Evolutionary conservation across 1,140 invertebrate species (phyloP).

Genomic region (Rhyacophila brunnea): DNA sequence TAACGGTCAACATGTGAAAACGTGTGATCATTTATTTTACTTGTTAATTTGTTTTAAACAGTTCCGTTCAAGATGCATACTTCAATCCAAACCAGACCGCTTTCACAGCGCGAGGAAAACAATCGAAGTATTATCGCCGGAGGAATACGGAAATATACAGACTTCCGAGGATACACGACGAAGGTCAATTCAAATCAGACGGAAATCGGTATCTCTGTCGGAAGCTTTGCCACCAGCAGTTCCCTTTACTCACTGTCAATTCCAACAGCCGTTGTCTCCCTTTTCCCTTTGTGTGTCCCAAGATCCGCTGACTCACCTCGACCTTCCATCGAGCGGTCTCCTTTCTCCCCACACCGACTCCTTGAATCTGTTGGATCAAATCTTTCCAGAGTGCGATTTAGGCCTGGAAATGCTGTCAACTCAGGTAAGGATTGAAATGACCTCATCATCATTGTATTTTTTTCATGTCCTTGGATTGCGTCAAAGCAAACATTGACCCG

Average conservation of each 20-base stretch:
- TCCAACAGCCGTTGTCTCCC: not conserved
- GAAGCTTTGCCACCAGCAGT: not conserved
- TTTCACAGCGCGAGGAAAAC: constrained; percentile 10
- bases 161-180: constrained; percentile 1
- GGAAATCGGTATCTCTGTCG: not conserved
- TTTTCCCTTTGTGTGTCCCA: constrained; percentile 1
- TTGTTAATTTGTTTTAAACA: constrained; percentile 29
- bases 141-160: constrained; percentile 5
- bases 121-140: constrained; percentile 17
- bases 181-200: not conserved
- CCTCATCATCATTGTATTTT: not conserved
- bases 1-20: not conserved
- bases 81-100: not conserved
- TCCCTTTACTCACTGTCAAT: not conserved
- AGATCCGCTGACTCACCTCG: not conserved
- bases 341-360: constrained; percentile 15
- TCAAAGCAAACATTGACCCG: not conserved
- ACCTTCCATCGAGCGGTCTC: constrained; percentile 24
- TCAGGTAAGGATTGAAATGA: constrained; percentile 25
- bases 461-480: constrained; percentile 2
- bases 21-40: constrained; percentile 6
- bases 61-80: constrained; percentile 33
- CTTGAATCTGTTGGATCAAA: constrained; percentile 28
- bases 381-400: constrained; percentile 29
- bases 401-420: constrained; percentile 12